Evolutionary conservation across 92 coral and sea anemone genomes (phyloP), one percentile per base, ranked within the genome.

Genomic region (Blastomussa wellsi): DNA sequence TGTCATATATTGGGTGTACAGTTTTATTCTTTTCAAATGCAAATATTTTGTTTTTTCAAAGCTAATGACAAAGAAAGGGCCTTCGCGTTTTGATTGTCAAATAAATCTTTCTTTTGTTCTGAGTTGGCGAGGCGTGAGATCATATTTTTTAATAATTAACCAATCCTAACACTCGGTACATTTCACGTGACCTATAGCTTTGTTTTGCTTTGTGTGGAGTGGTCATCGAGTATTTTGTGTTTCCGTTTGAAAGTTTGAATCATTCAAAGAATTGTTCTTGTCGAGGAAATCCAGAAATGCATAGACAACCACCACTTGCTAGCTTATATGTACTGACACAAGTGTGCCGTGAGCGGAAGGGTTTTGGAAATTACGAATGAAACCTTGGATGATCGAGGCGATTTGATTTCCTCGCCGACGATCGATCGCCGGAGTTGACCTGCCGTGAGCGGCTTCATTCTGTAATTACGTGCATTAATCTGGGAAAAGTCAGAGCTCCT

Each of bases 201-300:
- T 41, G 80, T 74, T 31, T 60, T 73, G 75, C 75, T 74, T 62
- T 59, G 19, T 31, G 7, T 4, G 16, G 65, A 48, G 72, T 62
- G 79, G 71, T 28, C 41, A 62, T 44, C 32, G 73, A 57, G 1
- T 47, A 36, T 37, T 57, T 26, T 32, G 74, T 32, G 84, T 71
- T 82, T 83, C 80, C 80, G 86, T 83, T 83, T 59, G 79, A 38
- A 74, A 82, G 86, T 83, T 55, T 83, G 79, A 74, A 74, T 28
- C 48, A 55, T 59, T 57, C 24, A 0, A 83, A 42, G 73, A 83
- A 83, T 83, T 73, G 73, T 74, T 52, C 86, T 16, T 28, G 11
- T 55, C 39, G 76, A 73, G 62, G 86, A 74, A 73, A 68, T 47
- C n/a, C 69, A 39, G 86, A 73, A 73, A 83, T 60, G 80, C 72